Evolutionary conservation across 2,113 vertebrate species (phyloP), one percentile per base, ranked within the genome.

Genomic region (Rana temporaria): DNA sequence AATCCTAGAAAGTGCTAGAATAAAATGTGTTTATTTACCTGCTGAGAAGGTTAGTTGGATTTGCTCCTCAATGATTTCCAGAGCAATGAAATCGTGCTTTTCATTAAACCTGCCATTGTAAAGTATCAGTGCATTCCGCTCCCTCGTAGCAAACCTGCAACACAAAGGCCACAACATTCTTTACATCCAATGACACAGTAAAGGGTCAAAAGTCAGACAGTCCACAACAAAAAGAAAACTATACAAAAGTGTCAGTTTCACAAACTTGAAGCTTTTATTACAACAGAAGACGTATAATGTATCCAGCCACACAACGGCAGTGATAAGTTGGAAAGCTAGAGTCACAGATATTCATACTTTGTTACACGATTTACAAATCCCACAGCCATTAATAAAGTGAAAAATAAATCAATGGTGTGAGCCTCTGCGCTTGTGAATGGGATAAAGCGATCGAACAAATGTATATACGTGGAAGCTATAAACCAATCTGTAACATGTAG

Each of bases 31-130:
- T n/a, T n/a, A 62, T 62, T 19, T 62, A 98, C 98, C 97, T 95
- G 97, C 96, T 0, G 98, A 99, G 92, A 99, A 99, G 0, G 97
- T 98, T 85, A 99, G 95, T 89, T 98, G 98, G 87, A 99, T 95
- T 91, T 99, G 98, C 85, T 97, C 97, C 1, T 93, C 92, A n/a
- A 98, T 95, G 55, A 99, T 93, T 93, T 99, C 97, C 90, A 99
- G 86, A 4, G 98, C 98, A 20, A 99, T 94, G 88, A 99, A 99
- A 90, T 99, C 97, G 0, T 99, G 98, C 79, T 98, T 99, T 87
- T 99, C 97, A 0, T 99, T 99, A 91, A 99, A 99, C 79, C 98
- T 93, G 59, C 98, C 97, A 0, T 99, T 99, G 90, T 99, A 99
- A 18, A 99, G 96, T 1, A 99, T 93, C 70, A 99, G 92, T 15